Base-by-base conservation (phyloP, 1,140 invertebrate species). In the Pseudomyrmex sp. region DNA sequence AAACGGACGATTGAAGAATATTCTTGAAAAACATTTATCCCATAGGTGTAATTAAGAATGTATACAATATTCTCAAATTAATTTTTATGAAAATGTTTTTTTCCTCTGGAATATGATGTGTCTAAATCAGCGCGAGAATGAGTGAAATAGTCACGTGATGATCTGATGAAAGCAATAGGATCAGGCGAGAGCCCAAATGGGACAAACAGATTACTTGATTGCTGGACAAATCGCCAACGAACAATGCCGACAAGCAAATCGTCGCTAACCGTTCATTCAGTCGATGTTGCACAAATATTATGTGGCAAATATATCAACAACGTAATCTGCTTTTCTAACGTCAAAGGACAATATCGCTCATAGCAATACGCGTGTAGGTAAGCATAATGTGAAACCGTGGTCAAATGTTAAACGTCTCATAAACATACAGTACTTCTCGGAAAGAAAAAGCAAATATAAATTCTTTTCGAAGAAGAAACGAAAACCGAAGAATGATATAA, bases 111-210 rank as follows among this genome's bases (percentile, higher is more conserved):
- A 35, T 35, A n/a, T 63, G 62, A 46, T 52, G 26, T 50, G 52
- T 63, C 46, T 62, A 48, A 76, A 77, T n/a, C 18, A 54, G 52
- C 15, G 12, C 48, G 65, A 77, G 63, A 69, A 72, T 46, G 48
- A 35, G 9, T 77, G 56, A 82, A 85, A 65, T 20, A 23, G 69
- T 85, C 83, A 85, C 83, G 83, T 77, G 83, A 85, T 85, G 77
- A 85, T 85, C 50, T 59, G 69, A 85, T 85, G 83, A 82, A 72
- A 65, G 69, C 77, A 85, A 85, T 85, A 82, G 82, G 74, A 82
- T 82, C 69, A 82, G 73, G 13, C 46, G 62, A 61, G 59, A 35
- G 35, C 5, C 46, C 62, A 66, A 68, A 68, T 82, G 20, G 18
- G 8, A 50, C 5, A 48, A 82, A 82, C 68, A 73, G 52, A 85